A percentile compares a stretch with the other conserved stretches of the same genome.
These are phyloP conservation scores for Meteorus sp. DNA, from an alignment of 1,140 invertebrate species.

Conservation along the genomic window DNA sequence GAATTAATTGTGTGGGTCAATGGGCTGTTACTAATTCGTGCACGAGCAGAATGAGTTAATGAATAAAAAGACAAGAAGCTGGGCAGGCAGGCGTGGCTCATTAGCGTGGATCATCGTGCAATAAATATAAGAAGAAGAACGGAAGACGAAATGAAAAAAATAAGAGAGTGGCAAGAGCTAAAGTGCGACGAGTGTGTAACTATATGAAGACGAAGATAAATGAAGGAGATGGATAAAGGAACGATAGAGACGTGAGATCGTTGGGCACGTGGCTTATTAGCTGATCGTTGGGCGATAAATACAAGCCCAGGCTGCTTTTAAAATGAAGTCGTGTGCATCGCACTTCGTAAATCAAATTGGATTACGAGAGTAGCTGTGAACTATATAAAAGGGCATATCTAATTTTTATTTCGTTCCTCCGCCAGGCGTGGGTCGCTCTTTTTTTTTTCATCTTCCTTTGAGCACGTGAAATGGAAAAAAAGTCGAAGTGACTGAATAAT, in stretches of 20 bases:
- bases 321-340: conserved; percentile 24
- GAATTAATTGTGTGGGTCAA: conserved; percentile 7
- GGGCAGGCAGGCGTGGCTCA: conserved; percentile 6
- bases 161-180: no score
- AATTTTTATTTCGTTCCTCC: neutral
- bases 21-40: conserved; percentile 9
- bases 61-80: conserved; percentile 13
- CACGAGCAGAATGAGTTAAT: conserved; percentile 1
- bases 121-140: conserved; percentile 6
- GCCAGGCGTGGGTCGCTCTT: neutral
- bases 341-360: conserved; percentile 22
- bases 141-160: no score
- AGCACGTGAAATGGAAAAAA: no score
- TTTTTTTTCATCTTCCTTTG: neutral
- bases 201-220: neutral
- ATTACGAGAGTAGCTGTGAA: conserved; percentile 17
- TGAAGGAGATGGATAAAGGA: conserved; percentile 1
- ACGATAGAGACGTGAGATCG: conserved; percentile 22
- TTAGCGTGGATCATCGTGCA: conserved; percentile 13
- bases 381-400: conserved; percentile 12
- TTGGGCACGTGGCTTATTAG: conserved; percentile 21
- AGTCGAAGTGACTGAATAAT: no score
- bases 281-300: conserved; percentile 27
- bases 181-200: neutral
- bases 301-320: conserved; percentile 15